These are phyloP conservation scores for Beaufortia kweichowensis DNA, from an alignment of 2,113 vertebrate species.

Conservation along the genomic window DNA sequence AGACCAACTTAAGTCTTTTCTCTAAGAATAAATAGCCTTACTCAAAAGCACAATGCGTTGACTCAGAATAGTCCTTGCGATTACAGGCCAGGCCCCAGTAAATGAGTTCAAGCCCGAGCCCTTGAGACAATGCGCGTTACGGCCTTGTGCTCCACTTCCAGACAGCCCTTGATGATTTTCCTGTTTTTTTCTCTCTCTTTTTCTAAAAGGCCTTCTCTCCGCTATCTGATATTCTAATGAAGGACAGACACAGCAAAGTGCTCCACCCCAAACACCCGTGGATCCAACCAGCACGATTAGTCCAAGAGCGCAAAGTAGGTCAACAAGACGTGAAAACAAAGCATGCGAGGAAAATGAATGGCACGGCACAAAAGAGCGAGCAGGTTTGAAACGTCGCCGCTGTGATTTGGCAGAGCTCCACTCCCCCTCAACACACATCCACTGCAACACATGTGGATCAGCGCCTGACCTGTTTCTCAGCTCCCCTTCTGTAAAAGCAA, in stretches of 20 bases:
- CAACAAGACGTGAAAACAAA: constrained; percentile 60
- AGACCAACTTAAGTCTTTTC: constrained; percentile 46
- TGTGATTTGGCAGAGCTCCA: constrained; percentile 42
- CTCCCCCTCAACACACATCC: constrained; percentile 46
- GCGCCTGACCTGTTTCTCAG: constrained; percentile 53
- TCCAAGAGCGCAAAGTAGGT: constrained; percentile 62
- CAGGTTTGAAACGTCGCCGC: constrained; percentile 41
- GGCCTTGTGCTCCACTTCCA: constrained; percentile 46
- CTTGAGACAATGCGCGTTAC: constrained; percentile 39
- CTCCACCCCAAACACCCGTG: constrained; percentile 55
- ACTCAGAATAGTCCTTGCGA: constrained; percentile 41
- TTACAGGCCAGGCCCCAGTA: constrained; percentile 47
- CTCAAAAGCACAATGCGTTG: constrained; percentile 47
- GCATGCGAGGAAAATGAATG: constrained; percentile 52
- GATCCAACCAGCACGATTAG: constrained; percentile 58
- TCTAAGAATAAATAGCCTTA: constrained; percentile 54
- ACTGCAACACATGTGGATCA: constrained; percentile 38
- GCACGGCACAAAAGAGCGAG: constrained; percentile 43
- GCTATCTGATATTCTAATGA: constrained; percentile 62
- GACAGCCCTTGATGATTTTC: constrained; percentile 16
- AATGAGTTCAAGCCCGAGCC: constrained; percentile 53
- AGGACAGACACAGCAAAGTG: constrained; percentile 39
- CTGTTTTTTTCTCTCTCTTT: not conserved
- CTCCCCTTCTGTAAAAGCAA: constrained; percentile 12
- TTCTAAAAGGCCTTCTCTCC: constrained; percentile 29